Conservation (phyloP, 2,797 vertebrate genomes). For the Atherinosoma microstoma region DNA sequence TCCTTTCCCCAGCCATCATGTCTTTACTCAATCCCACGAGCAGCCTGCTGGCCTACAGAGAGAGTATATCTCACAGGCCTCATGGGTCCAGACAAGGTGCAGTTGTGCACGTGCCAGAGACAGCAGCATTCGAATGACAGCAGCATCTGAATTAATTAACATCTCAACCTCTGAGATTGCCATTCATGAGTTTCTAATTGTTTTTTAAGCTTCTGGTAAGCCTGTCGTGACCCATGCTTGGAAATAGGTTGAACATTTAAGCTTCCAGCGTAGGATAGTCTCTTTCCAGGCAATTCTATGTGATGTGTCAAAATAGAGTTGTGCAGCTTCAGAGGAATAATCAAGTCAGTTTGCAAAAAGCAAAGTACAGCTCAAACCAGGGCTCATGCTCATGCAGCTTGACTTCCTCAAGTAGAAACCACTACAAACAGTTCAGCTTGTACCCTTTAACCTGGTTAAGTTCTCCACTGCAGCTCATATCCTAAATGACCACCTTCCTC, state of each 20-base stretch:
- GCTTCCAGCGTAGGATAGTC: constrained; percentile 1
- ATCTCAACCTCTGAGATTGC: constrained; percentile 31
- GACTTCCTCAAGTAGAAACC: constrained; percentile 23
- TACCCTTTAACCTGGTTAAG: constrained; percentile 6
- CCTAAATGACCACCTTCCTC: constrained; percentile 18
- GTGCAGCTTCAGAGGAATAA: neutral
- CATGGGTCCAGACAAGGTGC: constrained; percentile 39
- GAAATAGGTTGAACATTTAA: neutral
- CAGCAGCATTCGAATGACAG: constrained; percentile 31
- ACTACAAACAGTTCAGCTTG: constrained; percentile 34
- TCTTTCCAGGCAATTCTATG: neutral
- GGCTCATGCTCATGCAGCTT: constrained; percentile 17
- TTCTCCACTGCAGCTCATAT: constrained; percentile 17
- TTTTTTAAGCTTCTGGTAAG: constrained; percentile 21
- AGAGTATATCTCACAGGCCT: constrained; percentile 48
- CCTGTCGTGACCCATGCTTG: constrained; percentile 6
- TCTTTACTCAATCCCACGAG: constrained; percentile 61
- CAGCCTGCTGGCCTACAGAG: constrained; percentile 56
- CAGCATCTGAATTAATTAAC: constrained; percentile 65
- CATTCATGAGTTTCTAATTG: constrained; percentile 37
- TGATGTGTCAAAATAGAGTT: constrained; percentile 3
- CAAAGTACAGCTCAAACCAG: neutral
- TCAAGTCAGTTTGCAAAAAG: neutral
- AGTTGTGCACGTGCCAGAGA: constrained; percentile 24
- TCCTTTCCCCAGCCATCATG: constrained; percentile 69